phyloP scores from a whole-genome alignment of 1,140 invertebrate species.

The Anastrepha ludens region DNA sequence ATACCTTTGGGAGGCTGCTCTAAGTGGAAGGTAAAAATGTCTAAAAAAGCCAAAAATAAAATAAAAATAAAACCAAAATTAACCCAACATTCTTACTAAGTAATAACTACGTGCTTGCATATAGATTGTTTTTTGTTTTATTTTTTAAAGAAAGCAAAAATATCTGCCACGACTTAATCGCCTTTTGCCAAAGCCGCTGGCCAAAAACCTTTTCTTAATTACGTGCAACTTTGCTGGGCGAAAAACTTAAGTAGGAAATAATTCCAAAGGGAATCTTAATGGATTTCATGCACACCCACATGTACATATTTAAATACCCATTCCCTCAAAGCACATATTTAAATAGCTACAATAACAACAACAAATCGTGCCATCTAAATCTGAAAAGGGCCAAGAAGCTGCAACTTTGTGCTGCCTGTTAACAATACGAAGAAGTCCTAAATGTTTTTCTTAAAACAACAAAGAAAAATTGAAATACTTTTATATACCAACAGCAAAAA shows the following conservation, averaged over 20 bases:
- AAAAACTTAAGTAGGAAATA: neutral
- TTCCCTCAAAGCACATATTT: too few relatives aligned
- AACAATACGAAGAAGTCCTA: too few relatives aligned
- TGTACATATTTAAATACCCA: too few relatives aligned
- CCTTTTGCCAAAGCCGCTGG: neutral
- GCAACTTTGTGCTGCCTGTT: neutral
- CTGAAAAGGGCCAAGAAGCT: neutral
- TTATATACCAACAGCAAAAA: neutral
- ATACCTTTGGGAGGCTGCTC: neutral
- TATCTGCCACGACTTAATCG: neutral
- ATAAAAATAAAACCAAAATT: too few relatives aligned
- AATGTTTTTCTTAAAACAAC: neutral
- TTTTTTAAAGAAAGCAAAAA: too few relatives aligned
- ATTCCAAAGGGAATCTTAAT: conserved; percentile 3
- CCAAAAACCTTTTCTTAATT: conserved; percentile 13
- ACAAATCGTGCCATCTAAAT: neutral
- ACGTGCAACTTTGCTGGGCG: neutral
- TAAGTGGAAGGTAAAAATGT: too few relatives aligned
- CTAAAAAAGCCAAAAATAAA: too few relatives aligned
- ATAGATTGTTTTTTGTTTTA: too few relatives aligned
- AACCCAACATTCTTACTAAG: too few relatives aligned
- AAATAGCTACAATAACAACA: too few relatives aligned
- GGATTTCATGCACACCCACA: neutral
- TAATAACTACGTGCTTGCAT: too few relatives aligned
- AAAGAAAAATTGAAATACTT: neutral